Evolutionary conservation across 2,797 vertebrate genomes (phyloP), one percentile per base, ranked within the genome.

Genomic region (Diplodus sargus): DNA sequence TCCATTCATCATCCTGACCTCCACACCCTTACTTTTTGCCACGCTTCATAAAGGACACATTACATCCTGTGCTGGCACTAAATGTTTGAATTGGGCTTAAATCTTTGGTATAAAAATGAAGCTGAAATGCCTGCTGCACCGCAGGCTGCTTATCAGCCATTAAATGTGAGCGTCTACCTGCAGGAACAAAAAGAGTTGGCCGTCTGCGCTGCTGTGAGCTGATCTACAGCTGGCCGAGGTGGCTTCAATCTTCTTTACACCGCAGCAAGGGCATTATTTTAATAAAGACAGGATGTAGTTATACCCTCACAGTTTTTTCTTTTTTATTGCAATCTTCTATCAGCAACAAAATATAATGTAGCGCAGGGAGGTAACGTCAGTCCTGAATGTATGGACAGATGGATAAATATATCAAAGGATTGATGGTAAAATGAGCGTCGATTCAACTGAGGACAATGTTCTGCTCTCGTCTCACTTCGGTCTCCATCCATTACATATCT

Each of bases 351-450:
- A 87, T 66, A 73, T 51, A 52, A 70, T 49, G 10, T 8, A 48
- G 48, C 52, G 47, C 53, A 59, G 70, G 56, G 74, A 68, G 63
- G 58, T 64, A 62, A 83, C 54, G 34, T 79, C 74, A 64, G 61
- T 70, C 58, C 70, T 22, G 16, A 73, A 79, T 70, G 51, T 58
- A 75, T 18, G 28, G 58, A 69, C 9, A 56, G 66, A 82, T 56
- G 45, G 66, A 81, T 56, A 42, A 74, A 70, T 77, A 61, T 16
- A 72, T 81, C 63, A 85, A 70, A 72, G 9, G 43, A 51, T 2
- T 70, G 70, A 89, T 70, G 61, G 72, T 57, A 67, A 83, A 83
- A 28, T 70, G 58, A 79, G 56, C 62, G 82, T 80, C 81, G 81
- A 71, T 88, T 85, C 76, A 78, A 75, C 11, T 53, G 53, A 67